Evolutionary conservation across 2,113 vertebrate species (phyloP).

Genomic region (Tricholaema leucomelas): DNA sequence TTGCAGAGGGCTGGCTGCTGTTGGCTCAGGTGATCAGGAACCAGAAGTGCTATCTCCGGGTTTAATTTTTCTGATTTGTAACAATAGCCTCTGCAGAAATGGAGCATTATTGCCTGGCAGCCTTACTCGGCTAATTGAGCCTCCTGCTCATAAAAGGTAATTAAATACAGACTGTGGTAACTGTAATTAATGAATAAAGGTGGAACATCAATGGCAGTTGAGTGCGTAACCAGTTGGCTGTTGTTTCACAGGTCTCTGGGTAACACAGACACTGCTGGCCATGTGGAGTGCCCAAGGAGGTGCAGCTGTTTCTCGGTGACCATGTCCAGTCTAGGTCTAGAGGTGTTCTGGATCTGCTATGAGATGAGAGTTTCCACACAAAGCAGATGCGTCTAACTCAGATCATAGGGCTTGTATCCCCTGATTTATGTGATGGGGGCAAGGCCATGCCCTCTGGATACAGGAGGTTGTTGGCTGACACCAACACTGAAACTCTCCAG

Average conservation of each 20-base stretch:
- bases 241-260: background rate
- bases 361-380: no score
- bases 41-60: background rate
- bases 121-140: constrained; percentile 34
- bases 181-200: constrained; percentile 23
- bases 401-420: no score
- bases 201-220: background rate
- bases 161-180: constrained; percentile 13
- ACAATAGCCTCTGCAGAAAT: background rate
- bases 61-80: constrained; percentile 34
- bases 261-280: background rate
- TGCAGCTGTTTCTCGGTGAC: background rate
- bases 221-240: background rate
- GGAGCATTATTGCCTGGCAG: background rate
- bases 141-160: constrained; percentile 38
- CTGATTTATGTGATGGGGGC: no score
- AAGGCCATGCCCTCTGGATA: no score
- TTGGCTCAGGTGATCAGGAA: background rate
- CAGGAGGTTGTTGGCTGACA: no score
- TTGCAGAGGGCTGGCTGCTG: background rate
- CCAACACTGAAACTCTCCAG: no score
- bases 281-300: background rate
- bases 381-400: no score
- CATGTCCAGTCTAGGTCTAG: background rate
- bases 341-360: accelerated